Evolutionary conservation across 2,888 invertebrate species (phyloP).

Genomic region (Ptychoptera albimana): DNA sequence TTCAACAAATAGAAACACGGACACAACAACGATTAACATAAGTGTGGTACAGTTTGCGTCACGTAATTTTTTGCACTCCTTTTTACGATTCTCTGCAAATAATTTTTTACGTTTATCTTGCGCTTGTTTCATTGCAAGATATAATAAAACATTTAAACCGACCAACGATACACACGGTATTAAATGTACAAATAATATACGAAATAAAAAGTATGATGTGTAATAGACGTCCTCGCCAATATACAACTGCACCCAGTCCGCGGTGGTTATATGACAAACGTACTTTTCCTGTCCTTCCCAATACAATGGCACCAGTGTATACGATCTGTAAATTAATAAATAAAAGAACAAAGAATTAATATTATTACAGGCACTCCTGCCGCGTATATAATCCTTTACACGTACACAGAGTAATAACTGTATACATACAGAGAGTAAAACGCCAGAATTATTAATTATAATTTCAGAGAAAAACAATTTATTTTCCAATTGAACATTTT

Average conservation of each 20-base stretch:
- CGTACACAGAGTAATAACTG: too few species aligned
- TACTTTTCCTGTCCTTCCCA: constrained; percentile 51
- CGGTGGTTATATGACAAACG: constrained; percentile 46
- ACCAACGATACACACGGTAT: constrained; percentile 80
- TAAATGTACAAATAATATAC: constrained; percentile 82
- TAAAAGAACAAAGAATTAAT: background rate
- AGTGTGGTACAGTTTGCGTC: constrained; percentile 68
- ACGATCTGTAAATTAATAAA: constrained; percentile 19
- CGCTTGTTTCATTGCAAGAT: constrained; percentile 71
- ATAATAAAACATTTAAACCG: constrained; percentile 73
- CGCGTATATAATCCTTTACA: too few species aligned
- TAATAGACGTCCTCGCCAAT: constrained; percentile 62
- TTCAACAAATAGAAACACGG: constrained; percentile 68
- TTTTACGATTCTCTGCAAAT: constrained; percentile 60
- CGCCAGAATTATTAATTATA: too few species aligned
- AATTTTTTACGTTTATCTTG: constrained; percentile 61
- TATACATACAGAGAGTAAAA: too few species aligned
- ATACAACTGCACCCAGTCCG: constrained; percentile 52
- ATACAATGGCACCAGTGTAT: constrained; percentile 40
- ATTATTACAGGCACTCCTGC: too few species aligned
- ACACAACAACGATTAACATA: constrained; percentile 76
- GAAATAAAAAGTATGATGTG: constrained; percentile 66
- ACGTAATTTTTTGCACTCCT: constrained; percentile 60
- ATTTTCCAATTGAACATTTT: too few species aligned
- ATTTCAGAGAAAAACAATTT: too few species aligned